phyloP scores from a whole-genome alignment of 2,113 vertebrate genomes.

The Stegostoma tigrinum region DNA sequence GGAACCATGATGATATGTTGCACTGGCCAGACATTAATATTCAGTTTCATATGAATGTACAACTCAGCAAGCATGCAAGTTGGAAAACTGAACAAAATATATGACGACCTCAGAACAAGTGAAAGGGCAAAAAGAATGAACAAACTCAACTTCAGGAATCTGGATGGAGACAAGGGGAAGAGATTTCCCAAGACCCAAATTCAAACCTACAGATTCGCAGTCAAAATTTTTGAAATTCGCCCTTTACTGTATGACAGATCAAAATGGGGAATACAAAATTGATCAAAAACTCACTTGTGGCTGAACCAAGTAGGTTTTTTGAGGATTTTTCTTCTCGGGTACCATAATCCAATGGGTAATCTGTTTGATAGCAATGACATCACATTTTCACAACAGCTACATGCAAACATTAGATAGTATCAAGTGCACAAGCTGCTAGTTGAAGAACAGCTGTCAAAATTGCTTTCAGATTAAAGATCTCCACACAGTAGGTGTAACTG shows the following conservation, averaged over 20 bases:
- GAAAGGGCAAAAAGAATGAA: too few relatives aligned
- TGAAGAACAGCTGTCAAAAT: neutral
- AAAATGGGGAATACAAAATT: constrained; percentile 1
- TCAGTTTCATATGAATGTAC: neutral
- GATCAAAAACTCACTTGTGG: constrained; percentile 75
- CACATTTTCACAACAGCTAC: constrained; percentile 33
- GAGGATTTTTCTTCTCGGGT: constrained; percentile 84
- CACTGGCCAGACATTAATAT: neutral
- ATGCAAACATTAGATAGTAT: constrained; percentile 39
- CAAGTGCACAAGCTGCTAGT: neutral
- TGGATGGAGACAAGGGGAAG: neutral
- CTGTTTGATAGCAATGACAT: constrained; percentile 53
- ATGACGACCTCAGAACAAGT: neutral
- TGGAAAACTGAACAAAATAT: neutral
- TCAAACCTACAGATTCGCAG: neutral
- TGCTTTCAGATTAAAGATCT: neutral
- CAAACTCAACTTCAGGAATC: neutral
- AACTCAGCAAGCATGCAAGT: neutral
- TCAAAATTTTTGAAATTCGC: neutral
- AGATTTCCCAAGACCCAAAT: neutral
- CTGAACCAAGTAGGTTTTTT: constrained; percentile 91
- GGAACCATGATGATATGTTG: neutral
- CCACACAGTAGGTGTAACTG: neutral
- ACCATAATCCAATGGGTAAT: constrained; percentile 83
- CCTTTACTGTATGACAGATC: neutral